phyloP scores from a whole-genome alignment of 2,888 invertebrate species.

The Cylindroiulus punctatus region DNA sequence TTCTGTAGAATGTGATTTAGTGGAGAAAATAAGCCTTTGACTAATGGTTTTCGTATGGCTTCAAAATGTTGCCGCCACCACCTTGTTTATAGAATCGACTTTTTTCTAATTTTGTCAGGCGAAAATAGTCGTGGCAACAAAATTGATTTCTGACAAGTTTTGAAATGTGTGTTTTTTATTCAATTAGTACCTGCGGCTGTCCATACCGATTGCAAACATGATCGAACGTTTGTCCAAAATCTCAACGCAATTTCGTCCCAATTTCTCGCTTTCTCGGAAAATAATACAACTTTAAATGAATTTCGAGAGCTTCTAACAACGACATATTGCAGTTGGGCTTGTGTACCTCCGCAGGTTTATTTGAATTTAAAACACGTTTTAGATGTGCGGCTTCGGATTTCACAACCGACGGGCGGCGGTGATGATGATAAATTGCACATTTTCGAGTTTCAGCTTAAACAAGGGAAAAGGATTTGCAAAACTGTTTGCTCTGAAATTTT shows the following conservation, averaged over 20 bases:
- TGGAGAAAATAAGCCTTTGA: too few species aligned
- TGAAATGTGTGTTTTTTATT: background rate
- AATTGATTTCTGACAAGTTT: background rate
- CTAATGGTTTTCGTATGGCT: too few species aligned
- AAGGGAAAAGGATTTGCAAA: background rate
- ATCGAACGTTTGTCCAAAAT: background rate
- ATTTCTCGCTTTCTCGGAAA: background rate
- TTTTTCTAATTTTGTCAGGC: too few species aligned
- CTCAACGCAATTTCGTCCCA: background rate
- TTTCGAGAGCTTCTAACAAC: background rate
- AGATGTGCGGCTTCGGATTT: background rate
- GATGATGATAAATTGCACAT: slow-evolving; percentile 1
- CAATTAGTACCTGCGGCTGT: background rate
- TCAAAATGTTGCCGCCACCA: too few species aligned
- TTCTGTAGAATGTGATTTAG: too few species aligned
- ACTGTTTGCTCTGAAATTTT: background rate
- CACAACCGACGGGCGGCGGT: background rate
- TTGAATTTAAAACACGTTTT: slow-evolving; percentile 15
- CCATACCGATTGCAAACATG: background rate
- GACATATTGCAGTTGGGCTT: background rate
- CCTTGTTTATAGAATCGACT: too few species aligned
- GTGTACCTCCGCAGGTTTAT: background rate
- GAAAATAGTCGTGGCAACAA: too few species aligned
- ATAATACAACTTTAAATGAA: background rate
- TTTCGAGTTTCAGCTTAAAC: background rate